Percentiles rank a stretch among this genome's conserved stretches.
Evolutionary conservation across 2,797 vertebrate genomes (phyloP).

Genomic region (Pterois miles): DNA sequence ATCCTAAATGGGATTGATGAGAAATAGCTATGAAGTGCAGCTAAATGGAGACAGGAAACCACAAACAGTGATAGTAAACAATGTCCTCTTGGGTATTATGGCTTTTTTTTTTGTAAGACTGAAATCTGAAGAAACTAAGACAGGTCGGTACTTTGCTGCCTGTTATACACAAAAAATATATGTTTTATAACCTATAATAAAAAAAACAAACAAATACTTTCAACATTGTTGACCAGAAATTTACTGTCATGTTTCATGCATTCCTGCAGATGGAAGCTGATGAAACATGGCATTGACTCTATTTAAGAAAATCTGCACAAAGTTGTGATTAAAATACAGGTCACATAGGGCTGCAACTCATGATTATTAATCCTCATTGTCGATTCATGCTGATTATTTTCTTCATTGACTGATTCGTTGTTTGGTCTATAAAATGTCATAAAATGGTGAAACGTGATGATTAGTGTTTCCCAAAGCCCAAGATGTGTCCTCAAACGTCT

Average conservation of each 20-base stretch:
- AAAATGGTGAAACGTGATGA: too few species aligned
- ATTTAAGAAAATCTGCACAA: neutral
- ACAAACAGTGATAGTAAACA: neutral
- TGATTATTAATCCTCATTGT: too few species aligned
- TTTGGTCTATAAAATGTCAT: too few species aligned
- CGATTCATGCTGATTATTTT: too few species aligned
- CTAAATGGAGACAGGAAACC: slow-evolving; percentile 16
- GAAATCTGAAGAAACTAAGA: neutral
- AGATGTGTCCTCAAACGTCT: too few species aligned
- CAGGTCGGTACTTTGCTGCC: neutral
- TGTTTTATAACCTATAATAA: neutral
- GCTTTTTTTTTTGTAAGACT: neutral
- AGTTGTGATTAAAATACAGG: neutral
- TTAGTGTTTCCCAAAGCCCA: too few species aligned
- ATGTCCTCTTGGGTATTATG: neutral
- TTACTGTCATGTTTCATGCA: neutral
- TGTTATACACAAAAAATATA: neutral
- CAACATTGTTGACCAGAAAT: neutral
- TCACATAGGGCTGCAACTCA: neutral
- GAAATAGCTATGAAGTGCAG: neutral
- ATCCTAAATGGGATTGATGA: slow-evolving; percentile 16
- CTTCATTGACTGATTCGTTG: accelerated
- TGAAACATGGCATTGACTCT: neutral
- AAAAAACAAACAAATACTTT: neutral
- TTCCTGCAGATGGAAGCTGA: neutral